Evolutionary conservation across 2,888 invertebrate genomes (phyloP).

Genomic region (Drosophila seclusa): DNA sequence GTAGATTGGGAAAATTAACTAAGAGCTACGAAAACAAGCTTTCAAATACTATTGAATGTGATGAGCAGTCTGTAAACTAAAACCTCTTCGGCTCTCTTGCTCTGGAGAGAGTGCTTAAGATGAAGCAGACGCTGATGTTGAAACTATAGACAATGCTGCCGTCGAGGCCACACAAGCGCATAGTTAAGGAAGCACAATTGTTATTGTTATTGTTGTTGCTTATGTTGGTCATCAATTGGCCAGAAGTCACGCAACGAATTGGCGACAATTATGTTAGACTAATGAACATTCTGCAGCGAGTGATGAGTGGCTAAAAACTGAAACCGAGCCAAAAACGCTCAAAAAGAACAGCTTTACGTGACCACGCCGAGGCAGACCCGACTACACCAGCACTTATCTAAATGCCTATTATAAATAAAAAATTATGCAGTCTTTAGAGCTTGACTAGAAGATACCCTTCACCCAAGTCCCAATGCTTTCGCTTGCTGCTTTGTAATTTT

Average conservation of each 20-base stretch:
- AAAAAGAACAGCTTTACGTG: not conserved
- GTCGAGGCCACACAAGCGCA: constrained; percentile 30
- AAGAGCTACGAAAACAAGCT: not conserved
- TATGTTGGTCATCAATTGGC: constrained; percentile 31
- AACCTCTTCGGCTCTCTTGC: not conserved
- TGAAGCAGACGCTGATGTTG: not conserved
- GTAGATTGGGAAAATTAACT: not conserved
- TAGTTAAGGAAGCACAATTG: not conserved
- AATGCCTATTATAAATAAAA: not conserved
- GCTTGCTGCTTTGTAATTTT: not conserved
- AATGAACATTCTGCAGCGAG: constrained; percentile 41
- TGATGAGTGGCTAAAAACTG: constrained; percentile 4
- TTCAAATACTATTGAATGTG: not conserved
- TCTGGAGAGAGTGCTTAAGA: not conserved
- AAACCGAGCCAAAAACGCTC: not conserved
- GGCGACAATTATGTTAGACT: constrained; percentile 56
- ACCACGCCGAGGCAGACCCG: not conserved
- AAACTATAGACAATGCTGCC: not conserved
- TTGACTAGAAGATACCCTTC: not conserved
- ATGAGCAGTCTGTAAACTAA: not conserved
- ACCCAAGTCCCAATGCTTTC: not conserved
- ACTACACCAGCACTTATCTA: not conserved
- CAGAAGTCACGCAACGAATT: constrained; percentile 60
- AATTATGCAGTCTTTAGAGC: not conserved
- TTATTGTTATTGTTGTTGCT: constrained; percentile 1